Base-by-base conservation (phyloP, 2,888 invertebrate species). In the Euplexia lucipara region DNA sequence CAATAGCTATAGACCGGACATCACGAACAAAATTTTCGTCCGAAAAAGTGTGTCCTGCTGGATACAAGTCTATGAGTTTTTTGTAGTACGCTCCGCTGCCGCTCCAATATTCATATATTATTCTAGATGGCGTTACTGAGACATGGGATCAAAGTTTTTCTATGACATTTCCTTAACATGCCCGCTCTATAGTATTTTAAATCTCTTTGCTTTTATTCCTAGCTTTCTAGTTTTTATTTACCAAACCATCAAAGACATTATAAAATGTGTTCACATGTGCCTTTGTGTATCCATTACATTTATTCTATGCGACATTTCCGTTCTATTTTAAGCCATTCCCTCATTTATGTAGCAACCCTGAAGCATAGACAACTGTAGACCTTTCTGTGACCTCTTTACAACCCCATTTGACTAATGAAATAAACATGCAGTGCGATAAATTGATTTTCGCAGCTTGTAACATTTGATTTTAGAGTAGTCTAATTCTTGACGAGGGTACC, bases 341-440 rank as follows among this genome's bases (percentile, higher is more conserved):
- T 48, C 72, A 73, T 70, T 68, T 68, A 61, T 49, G 51, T 54
- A 51, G 54, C 60, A 65, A 65, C 71, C 67, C 71, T 68, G 62
- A 67, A 42, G 18, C 66, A 69, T 75, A 73, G 78, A 75, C 65
- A 75, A 75, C 59, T 37, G 61, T 70, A 60, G 61, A 74, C 77
- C 74, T 77, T 74, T 71, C 69, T 59, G 64, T 70, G 75, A 80
- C 83, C 81, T 76, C 67, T 68, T 76, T 75, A 76, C 78, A 81
- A 80, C 82, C 75, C 83, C 83, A 84, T 85, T 86, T 81, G 63
- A 59, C 78, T 86, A 84, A 85, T 86, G 85, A 82, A 83, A 81
- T 81, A 82, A 78, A 75, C 73, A 79, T 77, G 57, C 57, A 68
- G 35, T 56, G 44, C 18, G 42, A 37, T 39, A 67, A 67, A 56